These are phyloP conservation scores for Selene dorsalis DNA, from an alignment of 2,797 vertebrate genomes.

Conservation along the genomic window DNA sequence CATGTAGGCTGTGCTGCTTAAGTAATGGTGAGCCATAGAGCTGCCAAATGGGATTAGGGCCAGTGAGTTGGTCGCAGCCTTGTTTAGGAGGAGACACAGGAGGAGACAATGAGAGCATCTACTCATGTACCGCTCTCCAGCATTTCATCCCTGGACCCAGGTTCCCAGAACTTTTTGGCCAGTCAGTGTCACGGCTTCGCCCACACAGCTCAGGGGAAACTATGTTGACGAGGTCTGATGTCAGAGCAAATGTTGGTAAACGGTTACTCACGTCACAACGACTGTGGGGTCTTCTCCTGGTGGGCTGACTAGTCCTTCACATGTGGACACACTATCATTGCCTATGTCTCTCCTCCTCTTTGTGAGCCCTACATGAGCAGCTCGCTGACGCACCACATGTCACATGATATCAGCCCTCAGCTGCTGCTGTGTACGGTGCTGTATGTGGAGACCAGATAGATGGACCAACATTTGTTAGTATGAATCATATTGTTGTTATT, in stretches of 20 bases:
- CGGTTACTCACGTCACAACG: constrained; percentile 50
- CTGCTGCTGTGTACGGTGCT: constrained; percentile 24
- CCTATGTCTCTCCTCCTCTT: constrained; percentile 8
- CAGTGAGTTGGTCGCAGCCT: neutral
- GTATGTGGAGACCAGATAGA: constrained; percentile 20
- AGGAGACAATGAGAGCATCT: neutral
- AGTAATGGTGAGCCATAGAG: neutral
- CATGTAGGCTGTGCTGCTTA: neutral
- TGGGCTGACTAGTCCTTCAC: constrained; percentile 26
- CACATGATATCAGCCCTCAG: constrained; percentile 58
- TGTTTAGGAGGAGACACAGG: neutral
- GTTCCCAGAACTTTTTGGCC: neutral
- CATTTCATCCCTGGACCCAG: neutral
- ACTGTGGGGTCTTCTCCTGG: constrained; percentile 19
- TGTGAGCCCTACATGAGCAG: constrained; percentile 40
- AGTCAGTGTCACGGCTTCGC: neutral
- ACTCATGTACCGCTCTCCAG: neutral
- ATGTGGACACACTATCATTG: constrained; percentile 51
- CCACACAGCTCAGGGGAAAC: constrained; percentile 14
- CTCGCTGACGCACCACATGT: constrained; percentile 66
- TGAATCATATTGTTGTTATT: constrained; percentile 54
- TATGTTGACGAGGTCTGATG: constrained; percentile 49
- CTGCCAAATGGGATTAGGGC: neutral
- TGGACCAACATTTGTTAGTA: constrained; percentile 40
- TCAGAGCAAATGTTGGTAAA: constrained; percentile 50